Conservation (phyloP, 2,888 invertebrate genomes). For the Camponotus fellah region DNA sequence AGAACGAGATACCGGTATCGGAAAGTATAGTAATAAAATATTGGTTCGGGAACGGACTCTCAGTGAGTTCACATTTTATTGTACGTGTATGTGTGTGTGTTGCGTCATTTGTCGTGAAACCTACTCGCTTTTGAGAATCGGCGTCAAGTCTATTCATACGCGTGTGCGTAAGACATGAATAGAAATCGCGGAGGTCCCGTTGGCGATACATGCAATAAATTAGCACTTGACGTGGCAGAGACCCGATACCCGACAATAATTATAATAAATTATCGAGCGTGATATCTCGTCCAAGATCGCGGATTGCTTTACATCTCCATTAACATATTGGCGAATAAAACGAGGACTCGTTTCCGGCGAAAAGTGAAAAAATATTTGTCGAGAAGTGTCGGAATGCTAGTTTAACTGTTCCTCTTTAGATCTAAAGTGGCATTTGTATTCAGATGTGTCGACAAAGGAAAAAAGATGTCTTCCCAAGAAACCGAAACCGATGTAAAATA, state of each 20-base stretch:
- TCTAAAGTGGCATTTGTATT: not conserved
- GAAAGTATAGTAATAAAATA: constrained; percentile 29
- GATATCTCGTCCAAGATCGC: not conserved
- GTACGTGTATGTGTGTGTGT: constrained; percentile 11
- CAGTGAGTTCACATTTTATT: constrained; percentile 59
- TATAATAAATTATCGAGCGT: constrained; percentile 42
- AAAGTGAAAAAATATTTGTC: not conserved
- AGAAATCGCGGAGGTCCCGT: constrained; percentile 66
- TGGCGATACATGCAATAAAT: constrained; percentile 68
- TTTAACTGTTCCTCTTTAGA: constrained; percentile 1
- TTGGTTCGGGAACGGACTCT: constrained; percentile 33
- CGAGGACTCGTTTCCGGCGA: not conserved
- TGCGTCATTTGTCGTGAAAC: constrained; percentile 67
- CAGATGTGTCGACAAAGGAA: not conserved
- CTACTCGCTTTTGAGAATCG: constrained; percentile 68
- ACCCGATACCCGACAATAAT: constrained; percentile 39
- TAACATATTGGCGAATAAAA: constrained; percentile 45
- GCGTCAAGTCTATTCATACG: constrained; percentile 52
- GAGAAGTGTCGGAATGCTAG: not conserved
- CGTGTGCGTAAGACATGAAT: constrained; percentile 58
- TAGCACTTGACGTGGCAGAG: constrained; percentile 8
- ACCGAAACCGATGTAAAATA: not conserved
- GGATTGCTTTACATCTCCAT: constrained; percentile 38
- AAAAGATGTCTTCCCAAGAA: not conserved
- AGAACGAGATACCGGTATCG: constrained; percentile 32